Base-by-base conservation (phyloP, 2,888 invertebrate species). In the Drosophila borealis region DNA sequence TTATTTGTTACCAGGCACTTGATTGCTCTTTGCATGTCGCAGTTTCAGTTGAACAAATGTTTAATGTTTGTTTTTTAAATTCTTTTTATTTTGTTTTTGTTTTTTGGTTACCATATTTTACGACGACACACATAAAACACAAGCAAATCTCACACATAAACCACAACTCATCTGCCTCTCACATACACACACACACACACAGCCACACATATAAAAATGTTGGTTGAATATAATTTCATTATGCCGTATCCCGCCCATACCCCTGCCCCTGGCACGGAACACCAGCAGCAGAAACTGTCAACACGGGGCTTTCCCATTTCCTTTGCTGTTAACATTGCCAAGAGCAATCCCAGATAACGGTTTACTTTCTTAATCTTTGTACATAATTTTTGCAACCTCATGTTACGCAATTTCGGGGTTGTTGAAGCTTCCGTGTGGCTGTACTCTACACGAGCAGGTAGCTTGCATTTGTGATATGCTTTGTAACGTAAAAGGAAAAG, bases 351-450 rank as follows among this genome's bases (percentile, higher is more conserved):
- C 75, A 85, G 82, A 85, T 87, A 87, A 78, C 88, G 61, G 77
- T 87, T 87, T 87, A 85, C 82, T 80, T 87, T 81, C 83, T 85
- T 83, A 87, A 83, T 87, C 88, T 83, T 77, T 75, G 72, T 79
- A 81, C 85, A 81, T 87, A 79, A 81, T 77, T 85, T 81, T 77
- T 67, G 82, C 68, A 67, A 85, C 72, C 85, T 79, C 81, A 77
- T 77, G 74, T 68, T 78, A 70, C 62, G 68, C 68, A 78, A 64
- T 51, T 67, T 70, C 57, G 48, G 37, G 36, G 45, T 37, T 34
- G 51, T 46, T 36, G 34, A 19, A 62, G 50, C 59, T 48, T 36
- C 36, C 56, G 44, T 73, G 51, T 56, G 34, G 11, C 4, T 10
- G 25, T 59, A 46, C 77, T 29, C 66, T 61, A 33, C 21, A 11